Evolutionary conservation across 2,888 invertebrate genomes (phyloP), one percentile per base, ranked within the genome.

Genomic region (Aleiodes alternator): DNA sequence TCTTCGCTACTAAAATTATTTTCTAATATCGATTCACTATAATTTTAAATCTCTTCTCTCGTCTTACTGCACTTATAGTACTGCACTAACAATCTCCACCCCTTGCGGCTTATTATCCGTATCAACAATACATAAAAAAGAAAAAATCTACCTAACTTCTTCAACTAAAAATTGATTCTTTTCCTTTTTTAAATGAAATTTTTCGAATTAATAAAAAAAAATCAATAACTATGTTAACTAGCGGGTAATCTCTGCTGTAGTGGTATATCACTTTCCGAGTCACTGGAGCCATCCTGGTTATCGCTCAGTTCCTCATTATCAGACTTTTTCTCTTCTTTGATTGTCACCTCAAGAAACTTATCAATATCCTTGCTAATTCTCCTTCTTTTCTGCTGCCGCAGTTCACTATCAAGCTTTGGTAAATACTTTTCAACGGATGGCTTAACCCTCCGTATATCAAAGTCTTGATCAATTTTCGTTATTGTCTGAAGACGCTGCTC

Each of bases 381-480:
- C n/a, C 31, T 43, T 53, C 61, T 55, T 61, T 69, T 74, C 12
- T 34, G 57, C 7, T 56, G 50, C n/a, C 48, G 64, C 3, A 3
- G 23, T 50, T 31, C 8, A 7, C 23, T 14, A 34, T 6, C 83
- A 69, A 73, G 77, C 78, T 85, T 85, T 12, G 86, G 84, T 29
- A 84, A 80, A 73, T 86, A 87, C 78, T 84, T 87, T 31, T 87
- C 85, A 23, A 85, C 83, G 69, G 83, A 73, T 29, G 83, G 78
- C 77, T 87, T 84, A 0, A 91, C 91, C 73, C 91, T 86, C 50
- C 91, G 85, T 74, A 90, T 89, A 82, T 92, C 91, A 84, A 91
- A 91, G 82, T 91, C 91, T 84, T 91, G 91, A 81, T 91, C 91
- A 31, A 91, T 89, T 82, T 90, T 88, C 3, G 90, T 90, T 6